Base-by-base conservation (phyloP, 2,113 vertebrate species). In the Eudyptes chrysolophus region DNA sequence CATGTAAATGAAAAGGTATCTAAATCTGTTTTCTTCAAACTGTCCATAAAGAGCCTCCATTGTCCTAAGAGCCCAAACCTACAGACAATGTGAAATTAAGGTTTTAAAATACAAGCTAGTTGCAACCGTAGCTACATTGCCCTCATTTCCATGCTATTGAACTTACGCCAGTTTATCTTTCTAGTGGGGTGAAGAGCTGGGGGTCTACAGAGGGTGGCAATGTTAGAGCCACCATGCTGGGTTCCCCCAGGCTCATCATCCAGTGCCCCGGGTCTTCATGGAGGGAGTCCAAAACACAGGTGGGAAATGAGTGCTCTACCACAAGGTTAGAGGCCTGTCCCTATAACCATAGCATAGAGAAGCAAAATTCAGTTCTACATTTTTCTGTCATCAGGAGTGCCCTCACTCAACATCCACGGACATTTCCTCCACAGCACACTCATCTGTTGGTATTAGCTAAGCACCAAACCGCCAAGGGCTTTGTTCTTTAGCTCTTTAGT, bases 391-490 rank as follows among this genome's bases (percentile, higher is more conserved):
- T 46, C 65, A 46, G 22, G 14, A 32, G 11, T 52, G 26, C 24
- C n/a, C 36, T 89, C 68, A 48, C 17, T 87, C 48, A 66, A 40
- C 13, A 48, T 32, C 34, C 58, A 61, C 26, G 34, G 42, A 27
- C n/a, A 22, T 75, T 44, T 22, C 82, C 68, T 61, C 4, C 0
- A 1, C 27, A 77, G 52, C 51, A 71, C 0, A 0, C 9, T 25
- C 15, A n/a, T 75, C 46, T 8, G 0, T 46, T 71, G 36, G 9
- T 24, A 48, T 54, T 55, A 80, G 15, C 62, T 90, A 51, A 54
- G 46, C 16, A n/a, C 25, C 60, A 89, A 68, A 78, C 49, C 49
- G 54, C 38, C 54, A 69, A 70, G 27, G 46, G 13, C 46, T 93
- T 95, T 89, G 24, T 18, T 74, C 51, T 78, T 84, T 49, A 14